Base-by-base conservation (phyloP, 2,113 vertebrate species). In the Irena cyanogastra region DNA sequence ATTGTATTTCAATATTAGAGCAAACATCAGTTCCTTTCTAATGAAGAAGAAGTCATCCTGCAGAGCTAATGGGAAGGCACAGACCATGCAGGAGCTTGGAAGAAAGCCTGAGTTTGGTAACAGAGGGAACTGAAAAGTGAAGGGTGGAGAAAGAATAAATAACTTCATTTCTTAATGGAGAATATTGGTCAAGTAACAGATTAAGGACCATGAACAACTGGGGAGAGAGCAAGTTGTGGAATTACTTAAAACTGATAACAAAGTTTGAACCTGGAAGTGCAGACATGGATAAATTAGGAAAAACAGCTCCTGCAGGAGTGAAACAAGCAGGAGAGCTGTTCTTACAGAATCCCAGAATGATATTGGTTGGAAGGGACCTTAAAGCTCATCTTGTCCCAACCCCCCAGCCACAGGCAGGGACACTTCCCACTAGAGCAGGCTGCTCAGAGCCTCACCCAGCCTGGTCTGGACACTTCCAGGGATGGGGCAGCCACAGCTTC, bases 321-420 rank as follows among this genome's bases (percentile, higher is more conserved):
- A 56, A 54, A 52, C 31, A 35, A 92, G 13, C 4, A 33, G 10
- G 30, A 44, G 50, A 31, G 8, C 4, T 68, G 26, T 42, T 75
- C 41, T 42, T 77, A 23, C 5, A 35, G 22, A 54, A 31, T 23
- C 41, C 22, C 6, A 2, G 30, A 35, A 24, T 33, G 35, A 6
- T 37, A 69, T 49, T 3, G n/a, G 15, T 42, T 63, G 35, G 41
- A 49, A 37, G 41, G 30, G 17, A 35, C 49, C 12, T 61, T 47
- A 47, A 47, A 83, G 7, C 11, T 69, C 54, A 16, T 5, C 24
- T 35, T 12, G 7, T 35, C 47, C 39, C 28, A 24, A 1, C 1
- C 16, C 22, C 7, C 1, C 6, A 59, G 45, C 33, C 37, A 13
- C 0, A 1, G 16, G 14, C 53, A 60, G n/a, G n/a, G n/a, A 30